Evolutionary conservation across 1,140 invertebrate species (phyloP), one percentile per base, ranked within the genome.

Genomic region (Hycleus cichorii): DNA sequence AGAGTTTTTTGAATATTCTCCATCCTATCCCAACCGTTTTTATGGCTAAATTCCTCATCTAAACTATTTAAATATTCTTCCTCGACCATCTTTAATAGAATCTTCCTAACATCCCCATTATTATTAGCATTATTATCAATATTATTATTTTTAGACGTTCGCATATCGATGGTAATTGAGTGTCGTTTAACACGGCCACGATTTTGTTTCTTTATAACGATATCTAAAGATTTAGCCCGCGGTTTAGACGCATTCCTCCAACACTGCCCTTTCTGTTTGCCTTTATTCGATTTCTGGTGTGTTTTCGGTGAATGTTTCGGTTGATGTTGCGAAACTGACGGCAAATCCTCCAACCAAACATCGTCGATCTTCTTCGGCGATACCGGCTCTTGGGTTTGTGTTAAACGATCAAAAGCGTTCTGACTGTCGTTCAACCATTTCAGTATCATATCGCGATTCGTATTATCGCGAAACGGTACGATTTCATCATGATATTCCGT

Each of bases 1-100:
- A 64, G 42, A 8, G 38, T 57, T 42, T 58, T 64, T 18, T 51
- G 59, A 8, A 67, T 57, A 49, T 60, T 49, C 45, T 57, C 46
- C 8, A 67, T 57, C 40, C 65, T 48, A n/a, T 60, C 60, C 64
- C 64, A 66, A 25, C 64, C 64, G 10, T 45, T 12, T 25, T 12
- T 32, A 40, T 26, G 38, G 11, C 10, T 11, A n/a, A 60, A 57
- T 38, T 47, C 51, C 48, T 55, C 49, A 11, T 68, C 66, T 7
- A 66, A 47, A 40, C 60, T 57, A 44, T 60, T 48, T 32, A 68
- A 56, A 56, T 59, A 66, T 46, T 66, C 57, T 43, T 64, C 60
- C 43, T 68, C 66, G 6, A 66, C 58, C 12, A 64, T 48, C 26
- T 68, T 46, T 7, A 53, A 24, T 40, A 60, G 25, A 27, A 52